A percentile compares a stretch with the other conserved stretches of the same genome.
phyloP scores from a whole-genome alignment of 2,113 vertebrate genomes.

The Pollachius pollachius region DNA sequence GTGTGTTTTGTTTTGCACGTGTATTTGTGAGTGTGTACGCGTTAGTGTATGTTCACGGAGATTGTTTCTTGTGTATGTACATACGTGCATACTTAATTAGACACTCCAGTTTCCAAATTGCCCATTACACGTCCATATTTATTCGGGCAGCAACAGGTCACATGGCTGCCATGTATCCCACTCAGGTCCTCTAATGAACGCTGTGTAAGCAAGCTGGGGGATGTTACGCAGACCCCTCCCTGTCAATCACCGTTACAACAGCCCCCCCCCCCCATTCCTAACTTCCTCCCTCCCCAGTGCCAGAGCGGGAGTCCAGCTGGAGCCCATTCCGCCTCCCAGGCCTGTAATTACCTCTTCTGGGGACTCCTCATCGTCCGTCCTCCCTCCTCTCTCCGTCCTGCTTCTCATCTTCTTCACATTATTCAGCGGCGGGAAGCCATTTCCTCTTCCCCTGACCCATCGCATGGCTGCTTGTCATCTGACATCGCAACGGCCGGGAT shows the following conservation, averaged over 20 bases:
- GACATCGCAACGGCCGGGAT: conserved; percentile 46
- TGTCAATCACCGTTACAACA: conserved; percentile 28
- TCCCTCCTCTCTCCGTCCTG: conserved; percentile 32
- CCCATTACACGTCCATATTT: conserved; percentile 35
- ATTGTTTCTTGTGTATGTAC: neutral
- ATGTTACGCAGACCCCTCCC: neutral
- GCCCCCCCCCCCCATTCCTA: conserved; percentile 2
- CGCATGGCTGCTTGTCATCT: conserved; percentile 44
- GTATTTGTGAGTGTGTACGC: too few species aligned
- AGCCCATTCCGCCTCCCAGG: conserved; percentile 68
- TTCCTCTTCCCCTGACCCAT: conserved; percentile 61
- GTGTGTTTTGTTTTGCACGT: too few species aligned
- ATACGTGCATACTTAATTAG: conserved; percentile 19
- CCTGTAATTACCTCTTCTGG: conserved; percentile 57
- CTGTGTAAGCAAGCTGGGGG: conserved; percentile 10
- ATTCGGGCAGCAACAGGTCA: conserved; percentile 24
- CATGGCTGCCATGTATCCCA: conserved; percentile 18
- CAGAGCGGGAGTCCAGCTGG: conserved; percentile 53
- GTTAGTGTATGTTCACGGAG: too few species aligned
- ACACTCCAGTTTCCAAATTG: conserved; percentile 33
- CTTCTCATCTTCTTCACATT: conserved; percentile 54
- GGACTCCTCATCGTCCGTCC: conserved; percentile 12
- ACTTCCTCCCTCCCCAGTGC: conserved; percentile 23
- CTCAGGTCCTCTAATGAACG: conserved; percentile 34
- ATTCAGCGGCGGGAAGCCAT: conserved; percentile 43